phyloP scores from a whole-genome alignment of 2,888 invertebrate genomes.

The Eucera pruinosa region DNA sequence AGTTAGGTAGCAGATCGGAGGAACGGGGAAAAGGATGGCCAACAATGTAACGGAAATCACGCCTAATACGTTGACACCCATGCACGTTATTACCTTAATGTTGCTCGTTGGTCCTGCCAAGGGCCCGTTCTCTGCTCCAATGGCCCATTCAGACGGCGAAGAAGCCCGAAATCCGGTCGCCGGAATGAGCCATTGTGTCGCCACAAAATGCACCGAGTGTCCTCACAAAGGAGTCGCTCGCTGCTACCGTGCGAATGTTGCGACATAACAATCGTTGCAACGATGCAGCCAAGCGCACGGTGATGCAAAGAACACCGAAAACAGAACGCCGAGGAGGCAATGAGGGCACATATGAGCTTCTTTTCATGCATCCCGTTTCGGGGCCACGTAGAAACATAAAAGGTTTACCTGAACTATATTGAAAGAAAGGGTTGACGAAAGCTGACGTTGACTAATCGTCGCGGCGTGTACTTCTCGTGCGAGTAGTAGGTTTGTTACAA shows the following conservation, averaged over 20 bases:
- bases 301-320: slow-evolving; percentile 55
- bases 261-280: slow-evolving; percentile 63
- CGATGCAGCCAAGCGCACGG: slow-evolving; percentile 48
- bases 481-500: neutral
- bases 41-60: slow-evolving; percentile 75
- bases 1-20: neutral
- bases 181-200: slow-evolving; percentile 74
- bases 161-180: slow-evolving; percentile 74
- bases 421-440: neutral
- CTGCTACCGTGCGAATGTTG: slow-evolving; percentile 67
- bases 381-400: neutral
- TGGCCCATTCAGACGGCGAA: slow-evolving; percentile 68
- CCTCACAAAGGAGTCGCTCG: slow-evolving; percentile 62
- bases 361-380: neutral
- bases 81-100: slow-evolving; percentile 69
- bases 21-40: slow-evolving; percentile 10
- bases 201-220: slow-evolving; percentile 53
- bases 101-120: slow-evolving; percentile 53
- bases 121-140: slow-evolving; percentile 57
- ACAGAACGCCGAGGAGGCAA: slow-evolving; percentile 11
- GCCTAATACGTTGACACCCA: slow-evolving; percentile 73
- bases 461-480: too few species aligned
- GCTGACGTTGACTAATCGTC: slow-evolving; percentile 7
- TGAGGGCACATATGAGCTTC: neutral
- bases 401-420: neutral